A percentile compares a stretch with the other conserved stretches of the same genome.
These are phyloP conservation scores for Alosa sapidissima DNA, from an alignment of 2,797 vertebrate species.

Conservation along the genomic window DNA sequence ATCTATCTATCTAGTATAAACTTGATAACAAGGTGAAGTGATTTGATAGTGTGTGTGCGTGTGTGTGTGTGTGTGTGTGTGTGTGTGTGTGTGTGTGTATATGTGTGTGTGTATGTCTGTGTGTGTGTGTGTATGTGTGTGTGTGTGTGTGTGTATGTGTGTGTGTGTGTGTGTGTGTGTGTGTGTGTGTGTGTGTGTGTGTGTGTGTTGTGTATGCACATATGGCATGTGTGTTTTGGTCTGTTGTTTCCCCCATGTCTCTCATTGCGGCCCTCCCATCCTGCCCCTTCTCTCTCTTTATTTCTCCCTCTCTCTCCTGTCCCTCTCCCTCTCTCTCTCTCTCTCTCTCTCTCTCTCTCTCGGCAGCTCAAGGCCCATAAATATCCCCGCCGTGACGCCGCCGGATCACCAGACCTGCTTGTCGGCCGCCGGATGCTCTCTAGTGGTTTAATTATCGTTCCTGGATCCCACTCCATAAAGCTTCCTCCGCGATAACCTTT, in stretches of 20 bases:
- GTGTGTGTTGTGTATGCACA: neutral
- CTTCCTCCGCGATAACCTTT: neutral
- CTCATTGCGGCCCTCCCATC: neutral
- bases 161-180: neutral
- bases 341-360: neutral
- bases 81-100: neutral
- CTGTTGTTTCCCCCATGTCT: neutral
- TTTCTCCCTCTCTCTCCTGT: too few species aligned
- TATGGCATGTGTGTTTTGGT: neutral
- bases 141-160: neutral
- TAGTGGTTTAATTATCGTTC: conserved; percentile 2
- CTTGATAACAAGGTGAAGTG: conserved; percentile 7
- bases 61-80: neutral
- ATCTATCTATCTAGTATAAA: neutral
- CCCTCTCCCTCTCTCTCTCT: too few species aligned
- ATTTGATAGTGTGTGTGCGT: neutral
- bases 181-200: neutral
- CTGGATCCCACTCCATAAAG: neutral
- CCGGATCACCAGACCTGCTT: neutral
- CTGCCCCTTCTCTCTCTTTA: neutral
- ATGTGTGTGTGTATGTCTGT: neutral
- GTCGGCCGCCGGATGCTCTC: neutral
- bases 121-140: neutral
- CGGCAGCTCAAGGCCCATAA: neutral
- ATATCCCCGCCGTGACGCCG: neutral